Base-by-base conservation (phyloP, 2,113 vertebrate genomes). In the Rhodinocichla rosea region DNA sequence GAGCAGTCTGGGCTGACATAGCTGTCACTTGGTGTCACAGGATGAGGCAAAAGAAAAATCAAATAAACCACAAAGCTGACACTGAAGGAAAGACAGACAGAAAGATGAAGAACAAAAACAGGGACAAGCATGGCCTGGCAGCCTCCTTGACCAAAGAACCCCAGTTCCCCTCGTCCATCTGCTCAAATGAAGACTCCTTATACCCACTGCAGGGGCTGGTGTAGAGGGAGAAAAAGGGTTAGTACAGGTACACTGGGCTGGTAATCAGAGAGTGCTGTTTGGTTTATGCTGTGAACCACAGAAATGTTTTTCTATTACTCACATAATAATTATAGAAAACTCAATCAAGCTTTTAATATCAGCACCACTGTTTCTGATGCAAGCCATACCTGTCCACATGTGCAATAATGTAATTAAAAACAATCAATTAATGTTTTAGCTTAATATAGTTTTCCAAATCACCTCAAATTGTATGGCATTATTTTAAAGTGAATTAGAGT, bases 171-270 rank as follows among this genome's bases (percentile, higher is more conserved):
- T 69, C 11, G 6, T 78, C 85, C 88, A 90, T 95, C 96, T 95
- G 95, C 90, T 90, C 88, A n/a, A 75, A 19, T 0, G 24, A 55
- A 86, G 92, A 94, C 85, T 90, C 82, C 94, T 96, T 93, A 92
- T 97, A 97, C 95, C 95, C 96, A 96, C 95, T 96, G 96, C 82
- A 94, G 85, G 85, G 90, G 95, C 87, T 96, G 90, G 90, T 92
- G 71, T 92, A 20, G 90, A 95, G 88, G 76, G 83, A 97, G 78
- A 78, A 86, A 87, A 96, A 92, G 37, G 28, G 83, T 96, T 93
- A 97, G 62, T 76, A 64, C 60, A 83, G 37, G 40, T 76, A 70
- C 59, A 86, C 42, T 0, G 0, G 59, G 75, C 60, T 95, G 79
- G 33, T 28, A 60, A 27, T 33, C 56, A 59, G 9, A 80, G 22